Evolutionary conservation across 2,797 vertebrate species (phyloP).

Genomic region (Coregonus sp.): DNA sequence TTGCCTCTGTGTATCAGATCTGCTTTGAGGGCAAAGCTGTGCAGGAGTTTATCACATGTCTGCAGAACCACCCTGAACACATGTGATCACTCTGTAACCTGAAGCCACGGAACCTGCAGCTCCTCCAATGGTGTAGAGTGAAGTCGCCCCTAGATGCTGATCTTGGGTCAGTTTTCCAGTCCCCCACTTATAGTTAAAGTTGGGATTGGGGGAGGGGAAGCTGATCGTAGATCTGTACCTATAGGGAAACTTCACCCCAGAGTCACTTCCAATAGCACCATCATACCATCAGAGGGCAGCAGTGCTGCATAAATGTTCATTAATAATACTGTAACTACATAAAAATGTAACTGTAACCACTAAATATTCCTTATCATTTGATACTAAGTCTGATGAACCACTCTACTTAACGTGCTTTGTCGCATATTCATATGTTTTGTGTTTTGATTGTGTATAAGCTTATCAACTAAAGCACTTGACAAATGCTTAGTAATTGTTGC

Average conservation of each 20-base stretch:
- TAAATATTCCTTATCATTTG: background rate
- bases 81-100: constrained; percentile 49
- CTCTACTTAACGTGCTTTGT: background rate
- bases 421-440: background rate
- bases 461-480: background rate
- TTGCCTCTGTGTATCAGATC: constrained; percentile 82
- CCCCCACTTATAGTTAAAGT: background rate
- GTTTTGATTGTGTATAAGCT: background rate
- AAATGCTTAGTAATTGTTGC: background rate
- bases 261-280: constrained; percentile 1
- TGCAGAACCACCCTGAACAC: constrained; percentile 87
- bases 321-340: too few relatives aligned
- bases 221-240: background rate
- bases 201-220: background rate
- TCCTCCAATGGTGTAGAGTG: background rate
- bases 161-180: background rate
- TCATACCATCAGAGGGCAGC: constrained; percentile 45
- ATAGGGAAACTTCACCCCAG: background rate
- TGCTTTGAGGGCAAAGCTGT: constrained; percentile 81
- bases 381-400: background rate
- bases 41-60: constrained; percentile 82
- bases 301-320: constrained; percentile 26
- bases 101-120: background rate
- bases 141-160: background rate
- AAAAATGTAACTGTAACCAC: background rate